These are phyloP conservation scores for Drosophila melanosoma DNA, from an alignment of 2,888 invertebrate genomes.

Conservation along the genomic window DNA sequence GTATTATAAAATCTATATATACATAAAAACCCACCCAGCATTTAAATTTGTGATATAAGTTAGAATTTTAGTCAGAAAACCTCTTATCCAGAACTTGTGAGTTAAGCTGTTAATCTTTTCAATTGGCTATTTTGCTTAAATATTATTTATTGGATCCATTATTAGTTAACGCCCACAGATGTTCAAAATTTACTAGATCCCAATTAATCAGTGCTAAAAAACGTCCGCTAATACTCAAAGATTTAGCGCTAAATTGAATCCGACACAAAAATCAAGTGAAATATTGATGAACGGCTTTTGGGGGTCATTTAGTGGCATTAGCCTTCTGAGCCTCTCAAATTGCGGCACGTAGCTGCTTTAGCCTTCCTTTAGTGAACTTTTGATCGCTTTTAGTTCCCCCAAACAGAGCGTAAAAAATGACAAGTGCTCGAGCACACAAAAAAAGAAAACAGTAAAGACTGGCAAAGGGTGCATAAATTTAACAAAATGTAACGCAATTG, in stretches of 20 bases:
- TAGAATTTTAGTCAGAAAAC: not conserved
- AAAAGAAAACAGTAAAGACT: slow-evolving; percentile 7
- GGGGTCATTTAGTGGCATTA: slow-evolving; percentile 72
- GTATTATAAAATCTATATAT: not conserved
- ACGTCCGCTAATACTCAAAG: slow-evolving; percentile 39
- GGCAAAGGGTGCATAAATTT: slow-evolving; percentile 78
- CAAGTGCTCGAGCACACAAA: slow-evolving; percentile 57
- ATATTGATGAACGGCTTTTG: slow-evolving; percentile 69
- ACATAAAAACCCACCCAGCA: not conserved
- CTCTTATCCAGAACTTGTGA: not conserved
- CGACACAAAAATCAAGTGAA: slow-evolving; percentile 74
- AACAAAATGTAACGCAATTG: slow-evolving; percentile 77
- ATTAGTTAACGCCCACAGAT: slow-evolving; percentile 27
- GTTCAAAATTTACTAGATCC: slow-evolving; percentile 23
- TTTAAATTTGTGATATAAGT: not conserved
- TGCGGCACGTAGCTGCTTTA: slow-evolving; percentile 50
- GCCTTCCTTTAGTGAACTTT: slow-evolving; percentile 39
- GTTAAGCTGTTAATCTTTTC: not conserved
- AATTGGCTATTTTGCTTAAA: not conserved
- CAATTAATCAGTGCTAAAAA: slow-evolving; percentile 50
- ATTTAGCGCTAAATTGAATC: slow-evolving; percentile 68
- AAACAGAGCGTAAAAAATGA: slow-evolving; percentile 62
- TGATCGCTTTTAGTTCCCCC: slow-evolving; percentile 22
- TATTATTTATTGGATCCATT: not conserved
- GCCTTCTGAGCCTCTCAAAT: slow-evolving; percentile 65